Percentiles rank a stretch among this genome's conserved stretches.
phyloP scores from a whole-genome alignment of 1,140 invertebrate species.

The Pseudomyrmex flavicornis region DNA sequence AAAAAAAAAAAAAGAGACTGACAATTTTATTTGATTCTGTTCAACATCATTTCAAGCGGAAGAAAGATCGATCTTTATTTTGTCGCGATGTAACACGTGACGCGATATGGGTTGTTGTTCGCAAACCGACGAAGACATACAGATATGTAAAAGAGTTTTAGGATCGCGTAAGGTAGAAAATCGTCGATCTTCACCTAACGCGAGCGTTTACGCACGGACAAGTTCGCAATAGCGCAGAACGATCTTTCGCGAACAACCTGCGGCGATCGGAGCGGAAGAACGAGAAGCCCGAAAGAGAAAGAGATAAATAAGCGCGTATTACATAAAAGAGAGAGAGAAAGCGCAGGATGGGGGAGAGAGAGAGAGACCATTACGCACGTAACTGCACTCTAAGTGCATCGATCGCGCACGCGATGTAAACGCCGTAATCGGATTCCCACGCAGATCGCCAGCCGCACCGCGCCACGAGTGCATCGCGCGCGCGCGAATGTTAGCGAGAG shows the following conservation, averaged over 20 bases:
- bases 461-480: background rate
- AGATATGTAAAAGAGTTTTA: conserved; percentile 26
- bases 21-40: no score
- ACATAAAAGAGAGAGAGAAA: background rate
- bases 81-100: conserved; percentile 29
- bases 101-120: conserved; percentile 69
- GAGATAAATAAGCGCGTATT: conserved; percentile 45
- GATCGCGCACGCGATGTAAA: conserved; percentile 62
- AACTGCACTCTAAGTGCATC: conserved; percentile 68
- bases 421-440: conserved; percentile 70
- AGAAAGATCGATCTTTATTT: conserved; percentile 2
- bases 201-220: conserved; percentile 63
- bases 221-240: conserved; percentile 49
- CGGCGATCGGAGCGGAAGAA: conserved; percentile 26
- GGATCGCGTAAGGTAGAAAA: conserved; percentile 53
- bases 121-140: conserved; percentile 20
- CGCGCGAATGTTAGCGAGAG: background rate
- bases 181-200: conserved; percentile 47
- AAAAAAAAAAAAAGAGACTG: no score
- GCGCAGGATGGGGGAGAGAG: conserved; percentile 4
- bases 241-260: conserved; percentile 55
- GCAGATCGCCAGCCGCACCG: conserved; percentile 43
- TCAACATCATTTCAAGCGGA: background rate
- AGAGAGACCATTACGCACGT: conserved; percentile 70
- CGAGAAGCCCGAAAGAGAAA: conserved; percentile 42